Evolutionary conservation across 2,113 vertebrate genomes (phyloP).

Genomic region (Puffinus mauretanicus): DNA sequence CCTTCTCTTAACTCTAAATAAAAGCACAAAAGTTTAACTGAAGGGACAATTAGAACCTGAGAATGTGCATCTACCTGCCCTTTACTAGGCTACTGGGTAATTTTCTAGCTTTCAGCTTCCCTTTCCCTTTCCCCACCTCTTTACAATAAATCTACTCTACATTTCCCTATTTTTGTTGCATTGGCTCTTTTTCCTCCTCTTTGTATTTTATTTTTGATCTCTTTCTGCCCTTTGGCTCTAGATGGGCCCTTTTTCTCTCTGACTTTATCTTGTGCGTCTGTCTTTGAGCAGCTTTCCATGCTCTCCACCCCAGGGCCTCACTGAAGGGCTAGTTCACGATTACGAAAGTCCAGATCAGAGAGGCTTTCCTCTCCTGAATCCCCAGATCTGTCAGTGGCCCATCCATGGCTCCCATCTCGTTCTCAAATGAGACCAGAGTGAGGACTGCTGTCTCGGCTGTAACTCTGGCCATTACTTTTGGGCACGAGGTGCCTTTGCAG

Average conservation of each 20-base stretch:
- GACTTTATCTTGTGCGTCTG: neutral
- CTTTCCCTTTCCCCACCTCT: neutral
- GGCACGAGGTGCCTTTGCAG: neutral
- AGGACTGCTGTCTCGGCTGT: neutral
- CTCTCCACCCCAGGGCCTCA: neutral
- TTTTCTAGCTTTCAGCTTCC: neutral
- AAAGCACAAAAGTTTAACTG: neutral
- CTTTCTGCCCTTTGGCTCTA: neutral
- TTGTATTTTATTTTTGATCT: neutral
- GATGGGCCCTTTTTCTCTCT: neutral
- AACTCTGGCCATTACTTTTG: neutral
- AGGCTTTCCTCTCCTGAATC: neutral
- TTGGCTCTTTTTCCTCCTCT: neutral
- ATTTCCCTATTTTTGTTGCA: neutral
- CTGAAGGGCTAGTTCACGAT: neutral
- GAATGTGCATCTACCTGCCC: neutral
- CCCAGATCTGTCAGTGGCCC: neutral
- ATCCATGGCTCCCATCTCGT: neutral
- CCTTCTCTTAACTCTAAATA: neutral
- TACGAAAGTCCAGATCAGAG: neutral
- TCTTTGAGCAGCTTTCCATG: neutral
- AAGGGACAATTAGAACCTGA: neutral
- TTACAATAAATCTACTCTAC: neutral
- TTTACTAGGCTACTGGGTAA: neutral
- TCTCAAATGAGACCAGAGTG: neutral